Conservation (phyloP, 2,797 vertebrate genomes). For the Platyrinchus mystaceus region DNA sequence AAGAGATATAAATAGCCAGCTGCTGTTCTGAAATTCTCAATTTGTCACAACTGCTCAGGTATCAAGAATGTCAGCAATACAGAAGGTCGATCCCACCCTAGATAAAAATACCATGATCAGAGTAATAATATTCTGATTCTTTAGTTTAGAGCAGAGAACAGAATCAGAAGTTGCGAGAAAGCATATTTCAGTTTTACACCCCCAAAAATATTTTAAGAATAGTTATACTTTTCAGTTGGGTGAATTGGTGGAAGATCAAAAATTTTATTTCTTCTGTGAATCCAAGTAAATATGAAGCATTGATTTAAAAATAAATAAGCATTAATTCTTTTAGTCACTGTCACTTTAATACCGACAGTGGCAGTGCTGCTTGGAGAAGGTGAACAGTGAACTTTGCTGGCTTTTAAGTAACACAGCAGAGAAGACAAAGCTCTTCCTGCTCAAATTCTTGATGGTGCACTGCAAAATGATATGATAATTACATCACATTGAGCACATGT, state of each 20-base stretch:
- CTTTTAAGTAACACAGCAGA: background rate
- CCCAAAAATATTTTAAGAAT: background rate
- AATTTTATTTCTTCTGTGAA: background rate
- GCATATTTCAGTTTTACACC: background rate
- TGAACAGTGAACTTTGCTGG: background rate
- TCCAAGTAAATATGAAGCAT: background rate
- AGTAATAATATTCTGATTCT: background rate
- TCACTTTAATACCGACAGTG: background rate
- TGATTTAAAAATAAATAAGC: background rate
- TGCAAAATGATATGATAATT: constrained; percentile 37
- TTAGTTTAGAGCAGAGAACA: background rate
- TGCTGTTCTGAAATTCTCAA: background rate
- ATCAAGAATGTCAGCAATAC: background rate
- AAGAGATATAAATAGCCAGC: background rate
- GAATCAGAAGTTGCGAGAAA: background rate
- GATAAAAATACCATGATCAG: background rate
- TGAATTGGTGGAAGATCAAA: background rate
- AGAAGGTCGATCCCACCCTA: background rate
- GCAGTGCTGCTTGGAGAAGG: background rate
- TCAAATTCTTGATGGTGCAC: background rate
- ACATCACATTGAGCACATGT: background rate
- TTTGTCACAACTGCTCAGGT: background rate
- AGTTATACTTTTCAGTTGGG: background rate
- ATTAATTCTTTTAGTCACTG: background rate
- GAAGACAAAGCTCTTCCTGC: background rate